Conservation (phyloP, 2,113 vertebrate species). For the Deroptyus accipitrinus region DNA sequence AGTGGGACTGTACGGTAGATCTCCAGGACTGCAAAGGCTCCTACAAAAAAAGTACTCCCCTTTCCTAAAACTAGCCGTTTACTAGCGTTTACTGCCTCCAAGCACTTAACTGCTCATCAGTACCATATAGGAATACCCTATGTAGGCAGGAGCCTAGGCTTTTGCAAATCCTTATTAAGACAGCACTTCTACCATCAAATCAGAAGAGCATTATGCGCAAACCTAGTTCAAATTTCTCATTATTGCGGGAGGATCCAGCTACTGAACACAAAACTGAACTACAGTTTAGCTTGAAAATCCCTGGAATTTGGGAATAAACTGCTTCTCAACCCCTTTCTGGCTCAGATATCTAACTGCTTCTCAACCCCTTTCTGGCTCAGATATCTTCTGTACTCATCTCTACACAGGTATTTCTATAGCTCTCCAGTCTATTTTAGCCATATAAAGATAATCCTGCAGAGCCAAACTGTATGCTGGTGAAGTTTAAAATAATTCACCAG, state of each 20-base stretch:
- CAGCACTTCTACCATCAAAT: neutral
- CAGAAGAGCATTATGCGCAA: neutral
- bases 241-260: neutral
- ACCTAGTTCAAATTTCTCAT: neutral
- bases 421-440: neutral
- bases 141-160: rapidly evolving
- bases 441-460: neutral
- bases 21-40: neutral
- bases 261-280: neutral
- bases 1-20: neutral
- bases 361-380: neutral
- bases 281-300: neutral
- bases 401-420: neutral
- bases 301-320: neutral
- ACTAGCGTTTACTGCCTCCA: neutral
- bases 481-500: neutral
- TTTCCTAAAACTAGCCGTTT: neutral
- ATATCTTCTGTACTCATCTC: neutral
- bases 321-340: neutral
- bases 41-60: neutral
- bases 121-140: rapidly evolving
- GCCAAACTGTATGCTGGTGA: neutral
- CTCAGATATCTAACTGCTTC: neutral
- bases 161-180: neutral
- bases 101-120: neutral